Base-by-base conservation (phyloP, 2,113 vertebrate genomes). In the Myxocyprinus asiaticus region DNA sequence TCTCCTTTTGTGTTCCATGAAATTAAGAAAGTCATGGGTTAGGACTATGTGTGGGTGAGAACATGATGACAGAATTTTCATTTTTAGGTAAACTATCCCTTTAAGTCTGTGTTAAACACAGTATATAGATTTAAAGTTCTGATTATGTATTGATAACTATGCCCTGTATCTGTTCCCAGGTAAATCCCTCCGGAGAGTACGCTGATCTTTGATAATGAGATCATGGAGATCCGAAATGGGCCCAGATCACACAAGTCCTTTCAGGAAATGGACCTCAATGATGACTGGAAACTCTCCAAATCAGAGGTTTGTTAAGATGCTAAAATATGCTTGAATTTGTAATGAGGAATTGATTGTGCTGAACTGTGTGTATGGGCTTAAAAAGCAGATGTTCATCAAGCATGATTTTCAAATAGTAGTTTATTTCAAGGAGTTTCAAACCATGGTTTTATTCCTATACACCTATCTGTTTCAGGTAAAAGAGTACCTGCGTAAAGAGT, bases 211-310 rank as follows among this genome's bases (percentile, higher is more conserved):
- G 90, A 96, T 59, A 88, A 99, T 11, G 96, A 98, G 84, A 88
- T 98, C 81, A 85, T 98, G 56, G 96, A 99, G 84, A 98, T 99
- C 83, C 92, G 96, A 89, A 98, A 98, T 88, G 98, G 98, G 56
- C 97, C 96, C 4, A 91, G 97, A 69, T 99, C 98, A 15, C 96
- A 98, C 5, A 97, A 99, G 65, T 97, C 97, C 6, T 99, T 99
- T 87, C 97, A 98, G 88, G 95, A 98, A 82, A 99, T 99, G 97
- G 97, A 99, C 87, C 95, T 99, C 70, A 95, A 99, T 1, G 96
- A 99, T 85, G 97, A 99, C 87, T 99, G 98, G 97, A 99, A 89
- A 65, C 94, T 99, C 11, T 99, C 98, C 67, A 96, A 90, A 85
- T 80, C 92, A 0, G 98, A 99, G 95, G 97, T 96, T 84, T 88